Percentiles rank a stretch among this genome's conserved stretches.
phyloP scores from a whole-genome alignment of 2,888 invertebrate species.

The Itoplectis maculator region DNA sequence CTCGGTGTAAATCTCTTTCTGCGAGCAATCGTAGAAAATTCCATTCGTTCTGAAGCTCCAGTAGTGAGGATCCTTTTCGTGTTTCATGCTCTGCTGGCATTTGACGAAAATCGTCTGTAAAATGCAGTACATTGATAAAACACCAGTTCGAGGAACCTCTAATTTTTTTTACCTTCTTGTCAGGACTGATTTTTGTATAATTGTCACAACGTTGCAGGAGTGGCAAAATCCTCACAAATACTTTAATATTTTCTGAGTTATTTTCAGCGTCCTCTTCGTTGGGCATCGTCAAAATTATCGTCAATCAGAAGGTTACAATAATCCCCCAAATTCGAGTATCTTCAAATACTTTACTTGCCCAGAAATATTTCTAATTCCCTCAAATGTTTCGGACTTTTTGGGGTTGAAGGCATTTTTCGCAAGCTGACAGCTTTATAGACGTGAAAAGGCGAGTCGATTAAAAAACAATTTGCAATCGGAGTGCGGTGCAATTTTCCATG shows the following conservation, averaged over 20 bases:
- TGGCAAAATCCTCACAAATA: slow-evolving; percentile 73
- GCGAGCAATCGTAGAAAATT: slow-evolving; percentile 82
- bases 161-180: slow-evolving; percentile 67
- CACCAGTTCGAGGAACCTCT: background rate
- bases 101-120: slow-evolving; percentile 81
- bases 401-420: slow-evolving; percentile 28
- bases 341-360: slow-evolving; percentile 20
- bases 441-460: background rate
- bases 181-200: slow-evolving; percentile 69
- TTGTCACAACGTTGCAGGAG: slow-evolving; percentile 66
- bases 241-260: slow-evolving; percentile 68
- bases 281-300: slow-evolving; percentile 53
- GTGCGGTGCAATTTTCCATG: background rate
- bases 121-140: background rate
- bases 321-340: background rate
- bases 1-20: slow-evolving; percentile 80
- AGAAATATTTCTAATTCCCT: slow-evolving; percentile 18
- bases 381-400: slow-evolving; percentile 11
- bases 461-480: background rate
- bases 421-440: slow-evolving; percentile 34
- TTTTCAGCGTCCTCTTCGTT: slow-evolving; percentile 49
- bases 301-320: background rate
- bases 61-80: slow-evolving; percentile 76
- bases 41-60: slow-evolving; percentile 83
- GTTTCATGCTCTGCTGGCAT: slow-evolving; percentile 77